Conservation (phyloP, 2,888 invertebrate genomes). For the Ellobium chinense region DNA sequence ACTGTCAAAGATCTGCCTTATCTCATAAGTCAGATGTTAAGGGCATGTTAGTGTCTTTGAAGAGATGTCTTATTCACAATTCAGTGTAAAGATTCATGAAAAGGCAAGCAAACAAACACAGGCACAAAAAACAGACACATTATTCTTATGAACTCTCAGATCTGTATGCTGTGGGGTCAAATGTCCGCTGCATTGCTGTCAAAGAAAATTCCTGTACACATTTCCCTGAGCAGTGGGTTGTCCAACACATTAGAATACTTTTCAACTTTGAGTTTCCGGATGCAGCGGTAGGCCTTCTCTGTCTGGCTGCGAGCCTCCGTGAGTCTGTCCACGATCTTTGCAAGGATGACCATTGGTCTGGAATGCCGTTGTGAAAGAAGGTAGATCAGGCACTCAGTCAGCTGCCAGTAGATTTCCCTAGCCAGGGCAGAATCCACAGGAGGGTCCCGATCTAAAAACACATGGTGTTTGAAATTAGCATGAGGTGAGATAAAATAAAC, state of each 20-base stretch:
- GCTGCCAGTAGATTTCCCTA: conserved; percentile 25
- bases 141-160: too few relatives aligned
- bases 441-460: conserved; percentile 18
- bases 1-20: too few relatives aligned
- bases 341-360: conserved; percentile 13
- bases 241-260: conserved; percentile 32
- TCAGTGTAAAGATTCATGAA: too few relatives aligned
- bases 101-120: too few relatives aligned
- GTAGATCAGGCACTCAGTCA: conserved; percentile 25
- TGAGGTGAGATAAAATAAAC: too few relatives aligned
- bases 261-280: conserved; percentile 1
- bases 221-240: conserved; percentile 38
- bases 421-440: conserved; percentile 1
- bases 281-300: neutral
- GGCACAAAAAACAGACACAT: too few relatives aligned
- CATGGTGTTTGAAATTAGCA: too few relatives aligned
- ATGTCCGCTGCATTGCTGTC: conserved; percentile 26
- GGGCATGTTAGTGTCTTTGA: too few relatives aligned
- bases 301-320: conserved; percentile 22
- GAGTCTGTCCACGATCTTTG: conserved; percentile 6
- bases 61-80: too few relatives aligned
- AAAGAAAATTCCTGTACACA: conserved; percentile 38
- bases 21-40: too few relatives aligned
- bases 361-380: neutral
- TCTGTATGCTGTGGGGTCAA: too few relatives aligned